A percentile compares a stretch with the other conserved stretches of the same genome.
These are phyloP conservation scores for Salticus scenicus DNA, from an alignment of 2,888 invertebrate species.

Conservation along the genomic window DNA sequence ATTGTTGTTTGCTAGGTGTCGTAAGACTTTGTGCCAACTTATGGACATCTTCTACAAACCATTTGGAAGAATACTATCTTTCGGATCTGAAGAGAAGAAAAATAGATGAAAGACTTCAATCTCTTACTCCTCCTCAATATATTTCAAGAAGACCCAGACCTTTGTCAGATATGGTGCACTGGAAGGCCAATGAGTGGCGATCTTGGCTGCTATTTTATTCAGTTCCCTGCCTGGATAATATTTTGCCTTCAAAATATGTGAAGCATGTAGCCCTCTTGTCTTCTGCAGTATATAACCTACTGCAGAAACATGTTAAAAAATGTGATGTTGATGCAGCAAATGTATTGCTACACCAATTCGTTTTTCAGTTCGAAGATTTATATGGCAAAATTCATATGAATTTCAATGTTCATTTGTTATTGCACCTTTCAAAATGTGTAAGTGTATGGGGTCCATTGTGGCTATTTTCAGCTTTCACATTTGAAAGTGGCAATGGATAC, in stretches of 20 bases:
- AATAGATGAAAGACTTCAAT: neutral
- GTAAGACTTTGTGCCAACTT: neutral
- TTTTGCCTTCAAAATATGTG: constrained; percentile 8
- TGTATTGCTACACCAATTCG: neutral
- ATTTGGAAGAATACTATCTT: neutral
- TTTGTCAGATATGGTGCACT: neutral
- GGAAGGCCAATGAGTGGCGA: constrained; percentile 26
- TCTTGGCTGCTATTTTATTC: constrained; percentile 26
- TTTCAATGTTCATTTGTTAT: too few relatives aligned
- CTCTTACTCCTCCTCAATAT: neutral
- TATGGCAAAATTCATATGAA: neutral
- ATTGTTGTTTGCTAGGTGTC: constrained; percentile 15
- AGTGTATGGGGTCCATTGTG: neutral
- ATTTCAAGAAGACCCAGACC: neutral
- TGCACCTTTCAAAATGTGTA: neutral
- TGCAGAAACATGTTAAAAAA: neutral
- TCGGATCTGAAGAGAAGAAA: neutral
- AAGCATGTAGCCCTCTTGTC: neutral
- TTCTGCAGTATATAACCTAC: neutral
- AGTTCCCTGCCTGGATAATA: neutral
- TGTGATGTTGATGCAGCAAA: neutral
- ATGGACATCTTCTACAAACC: neutral
- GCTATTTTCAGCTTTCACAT: neutral
- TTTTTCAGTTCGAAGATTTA: neutral
- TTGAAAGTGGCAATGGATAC: neutral